phyloP scores from a whole-genome alignment of 1,140 invertebrate genomes.

The Drosophila saltans region DNA sequence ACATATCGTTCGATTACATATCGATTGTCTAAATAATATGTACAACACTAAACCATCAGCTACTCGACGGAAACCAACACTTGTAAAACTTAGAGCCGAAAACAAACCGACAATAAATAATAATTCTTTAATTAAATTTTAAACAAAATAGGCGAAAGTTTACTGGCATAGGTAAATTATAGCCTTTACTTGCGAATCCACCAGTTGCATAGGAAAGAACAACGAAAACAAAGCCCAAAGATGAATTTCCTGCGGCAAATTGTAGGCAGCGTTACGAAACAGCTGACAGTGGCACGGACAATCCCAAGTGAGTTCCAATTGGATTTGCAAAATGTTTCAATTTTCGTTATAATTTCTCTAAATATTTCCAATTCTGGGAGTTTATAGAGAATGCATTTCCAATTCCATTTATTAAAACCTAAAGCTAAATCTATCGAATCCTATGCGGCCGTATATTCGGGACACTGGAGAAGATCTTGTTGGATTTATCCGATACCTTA shows the following conservation, averaged over 20 bases:
- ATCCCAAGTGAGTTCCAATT: conserved; percentile 58
- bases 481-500: too few relatives aligned
- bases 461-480: too few relatives aligned
- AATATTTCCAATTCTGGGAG: too few relatives aligned
- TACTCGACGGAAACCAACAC: neutral
- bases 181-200: neutral
- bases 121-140: neutral
- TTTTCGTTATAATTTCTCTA: too few relatives aligned
- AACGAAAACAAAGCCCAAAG: conserved; percentile 18
- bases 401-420: too few relatives aligned
- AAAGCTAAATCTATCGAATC: too few relatives aligned
- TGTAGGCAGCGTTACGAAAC: conserved; percentile 78
- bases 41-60: neutral
- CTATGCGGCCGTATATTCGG: too few relatives aligned
- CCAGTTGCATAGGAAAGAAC: neutral
- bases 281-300: conserved; percentile 69
- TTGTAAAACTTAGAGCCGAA: neutral
- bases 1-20: neutral
- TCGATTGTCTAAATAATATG: neutral
- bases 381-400: too few relatives aligned
- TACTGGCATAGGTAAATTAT: neutral
- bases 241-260: conserved; percentile 81
- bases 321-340: neutral
- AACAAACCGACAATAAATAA: neutral
- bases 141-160: neutral